Base-by-base conservation (phyloP, 2,888 invertebrate species). In the Carabus problematicus region DNA sequence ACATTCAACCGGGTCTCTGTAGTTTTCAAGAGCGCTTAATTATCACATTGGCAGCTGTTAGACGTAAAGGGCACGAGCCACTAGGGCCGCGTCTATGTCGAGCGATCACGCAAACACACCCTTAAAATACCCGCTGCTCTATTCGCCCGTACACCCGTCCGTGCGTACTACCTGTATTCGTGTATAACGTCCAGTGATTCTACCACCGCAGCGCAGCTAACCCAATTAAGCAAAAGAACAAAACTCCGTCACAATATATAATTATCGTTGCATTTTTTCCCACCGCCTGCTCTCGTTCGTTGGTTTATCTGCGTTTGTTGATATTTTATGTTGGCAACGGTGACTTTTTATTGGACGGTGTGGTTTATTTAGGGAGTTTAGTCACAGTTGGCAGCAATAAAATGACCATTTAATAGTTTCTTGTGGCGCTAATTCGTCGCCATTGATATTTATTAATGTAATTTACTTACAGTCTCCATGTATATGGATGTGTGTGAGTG, bases 361-460 rank as follows among this genome's bases (percentile, higher is more conserved):
- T 59, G 58, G 70, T 72, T 70, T 73, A 74, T 74, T 73, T 72
- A 73, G 70, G 72, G 71, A 66, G 60, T 70, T 70, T 70, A 70
- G 74, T 73, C 75, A 76, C 77, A 77, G 77, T 76, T 77, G 76
- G 75, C 72, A 72, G 76, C 72, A 75, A 76, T 77, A 77, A 77
- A 77, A 76, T 71, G 74, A 70, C 67, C 72, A 69, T 70, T 73
- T 77, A 78, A 77, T 77, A 75, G 77, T 75, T 75, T 76, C 77
- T 77, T 75, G 76, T 74, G 75, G 75, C 74, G 74, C 74, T 76
- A 76, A 77, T 76, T 73, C 76, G 77, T 75, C 74, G 75, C 76
- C 74, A 76, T 77, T 77, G 75, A 77, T 74, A 78, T 78, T 78
- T 77, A 78, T 78, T 76, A 75, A 72, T 73, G 74, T 77, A 76